phyloP scores from a whole-genome alignment of 2,113 vertebrate genomes.

The Coregonus clupeaformis region DNA sequence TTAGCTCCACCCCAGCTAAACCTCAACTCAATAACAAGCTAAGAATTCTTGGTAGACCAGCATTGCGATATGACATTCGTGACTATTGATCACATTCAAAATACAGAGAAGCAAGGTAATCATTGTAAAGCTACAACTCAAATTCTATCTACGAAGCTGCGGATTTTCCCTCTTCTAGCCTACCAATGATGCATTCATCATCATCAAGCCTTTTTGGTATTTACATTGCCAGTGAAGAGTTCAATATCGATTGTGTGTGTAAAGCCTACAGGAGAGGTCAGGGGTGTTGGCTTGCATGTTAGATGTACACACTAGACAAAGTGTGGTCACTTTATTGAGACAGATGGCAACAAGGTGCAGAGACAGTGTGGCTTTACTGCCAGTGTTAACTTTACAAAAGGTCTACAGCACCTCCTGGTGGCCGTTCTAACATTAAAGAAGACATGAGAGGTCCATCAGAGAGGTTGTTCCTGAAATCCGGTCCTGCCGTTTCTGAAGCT shows the following conservation, averaged over 20 bases:
- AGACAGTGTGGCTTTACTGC: conserved; percentile 62
- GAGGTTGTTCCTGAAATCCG: conserved; percentile 51
- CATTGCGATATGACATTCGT: conserved; percentile 66
- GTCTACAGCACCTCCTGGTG: conserved; percentile 64
- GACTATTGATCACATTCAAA: conserved; percentile 73
- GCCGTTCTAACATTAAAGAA: conserved; percentile 63
- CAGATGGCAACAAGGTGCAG: too few relatives aligned
- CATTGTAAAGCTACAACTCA: conserved; percentile 65
- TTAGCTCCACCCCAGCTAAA: conserved; percentile 41
- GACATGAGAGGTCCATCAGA: conserved; percentile 58
- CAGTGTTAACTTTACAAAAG: conserved; percentile 47
- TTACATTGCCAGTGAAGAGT: conserved; percentile 60
- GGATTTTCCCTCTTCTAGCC: conserved; percentile 25
- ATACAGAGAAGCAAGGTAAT: conserved; percentile 63
- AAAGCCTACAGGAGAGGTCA: conserved; percentile 67
- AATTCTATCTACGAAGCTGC: conserved; percentile 48
- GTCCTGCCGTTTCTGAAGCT: conserved; percentile 48
- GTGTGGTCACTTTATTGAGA: conserved; percentile 36
- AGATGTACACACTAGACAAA: conserved; percentile 58
- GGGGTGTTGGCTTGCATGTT: conserved; percentile 61
- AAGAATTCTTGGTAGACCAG: conserved; percentile 48
- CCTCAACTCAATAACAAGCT: conserved; percentile 39
- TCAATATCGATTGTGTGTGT: conserved; percentile 51
- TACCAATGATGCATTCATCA: conserved; percentile 56
- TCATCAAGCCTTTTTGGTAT: conserved; percentile 54